These are phyloP conservation scores for Neuroscelio doddi DNA, from an alignment of 2,888 invertebrate genomes.

Conservation along the genomic window DNA sequence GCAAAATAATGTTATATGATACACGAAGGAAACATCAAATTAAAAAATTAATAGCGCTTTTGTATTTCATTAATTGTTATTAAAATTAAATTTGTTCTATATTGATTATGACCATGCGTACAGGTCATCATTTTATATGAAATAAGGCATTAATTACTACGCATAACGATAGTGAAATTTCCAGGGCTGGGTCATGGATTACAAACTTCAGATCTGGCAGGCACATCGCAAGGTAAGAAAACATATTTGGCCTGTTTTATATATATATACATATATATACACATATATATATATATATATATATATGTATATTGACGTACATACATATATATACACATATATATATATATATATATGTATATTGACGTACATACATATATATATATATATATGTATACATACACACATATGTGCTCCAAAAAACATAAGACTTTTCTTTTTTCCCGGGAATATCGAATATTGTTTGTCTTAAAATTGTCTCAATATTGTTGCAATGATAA, in stretches of 20 bases:
- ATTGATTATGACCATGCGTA: constrained; percentile 71
- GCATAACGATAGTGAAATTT: constrained; percentile 71
- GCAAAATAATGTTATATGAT: too few species aligned
- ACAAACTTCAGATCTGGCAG: constrained; percentile 80
- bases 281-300: constrained; percentile 6
- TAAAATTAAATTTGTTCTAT: too few species aligned
- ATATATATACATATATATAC: constrained; percentile 15
- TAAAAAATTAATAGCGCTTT: too few species aligned
- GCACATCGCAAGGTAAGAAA: constrained; percentile 86
- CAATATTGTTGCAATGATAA: constrained; percentile 25
- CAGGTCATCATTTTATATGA: constrained; percentile 57
- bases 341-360: background rate
- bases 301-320: too few species aligned
- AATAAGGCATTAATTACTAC: constrained; percentile 58
- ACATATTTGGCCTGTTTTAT: constrained; percentile 41
- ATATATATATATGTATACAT: too few species aligned
- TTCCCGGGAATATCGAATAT: constrained; percentile 30
- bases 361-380: too few species aligned
- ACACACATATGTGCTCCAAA: background rate
- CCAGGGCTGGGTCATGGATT: constrained; percentile 71
- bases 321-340: constrained; percentile 19
- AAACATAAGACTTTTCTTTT: constrained; percentile 8
- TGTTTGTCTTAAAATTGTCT: too few species aligned
- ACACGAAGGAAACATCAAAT: constrained; percentile 14
- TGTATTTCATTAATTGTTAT: too few species aligned